phyloP scores from a whole-genome alignment of 53 echinoderm and acorn worm genomes.

The Astropecten irregularis region DNA sequence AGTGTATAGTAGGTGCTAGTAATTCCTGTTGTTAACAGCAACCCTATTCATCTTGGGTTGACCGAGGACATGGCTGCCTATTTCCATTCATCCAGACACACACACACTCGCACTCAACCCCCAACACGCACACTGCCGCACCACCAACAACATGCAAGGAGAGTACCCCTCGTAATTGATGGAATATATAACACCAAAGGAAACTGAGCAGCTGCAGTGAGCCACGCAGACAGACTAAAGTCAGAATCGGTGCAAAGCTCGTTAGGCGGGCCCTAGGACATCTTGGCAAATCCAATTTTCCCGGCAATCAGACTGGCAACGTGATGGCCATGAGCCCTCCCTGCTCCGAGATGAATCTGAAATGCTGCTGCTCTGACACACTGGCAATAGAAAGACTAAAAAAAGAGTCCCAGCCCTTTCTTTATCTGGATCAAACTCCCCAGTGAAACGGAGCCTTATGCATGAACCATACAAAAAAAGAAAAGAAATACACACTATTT shows the following conservation, averaged over 20 bases:
- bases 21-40: slow-evolving; percentile 41
- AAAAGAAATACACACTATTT: no score
- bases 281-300: slow-evolving; percentile 65
- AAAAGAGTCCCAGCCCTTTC: no score
- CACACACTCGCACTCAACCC: no score
- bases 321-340: slow-evolving; percentile 36
- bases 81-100: slow-evolving; percentile 27
- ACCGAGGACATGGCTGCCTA: slow-evolving; percentile 28
- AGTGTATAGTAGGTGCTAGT: slow-evolving; percentile 15
- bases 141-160: no score
- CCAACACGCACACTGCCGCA: slow-evolving; percentile 5
- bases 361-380: slow-evolving; percentile 23
- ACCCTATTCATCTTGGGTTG: slow-evolving; percentile 14
- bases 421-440: no score
- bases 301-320: slow-evolving; percentile 53
- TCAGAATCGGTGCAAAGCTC: slow-evolving; percentile 46
- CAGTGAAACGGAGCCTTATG: no score
- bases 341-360: background rate
- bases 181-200: no score
- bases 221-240: slow-evolving; percentile 6
- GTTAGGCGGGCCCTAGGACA: slow-evolving; percentile 59
- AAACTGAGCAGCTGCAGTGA: slow-evolving; percentile 32
- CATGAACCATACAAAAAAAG: no score
- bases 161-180: slow-evolving; percentile 54
- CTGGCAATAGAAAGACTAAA: no score